These are phyloP conservation scores for Chaetops frenatus DNA, from an alignment of 2,113 vertebrate genomes.

Conservation along the genomic window DNA sequence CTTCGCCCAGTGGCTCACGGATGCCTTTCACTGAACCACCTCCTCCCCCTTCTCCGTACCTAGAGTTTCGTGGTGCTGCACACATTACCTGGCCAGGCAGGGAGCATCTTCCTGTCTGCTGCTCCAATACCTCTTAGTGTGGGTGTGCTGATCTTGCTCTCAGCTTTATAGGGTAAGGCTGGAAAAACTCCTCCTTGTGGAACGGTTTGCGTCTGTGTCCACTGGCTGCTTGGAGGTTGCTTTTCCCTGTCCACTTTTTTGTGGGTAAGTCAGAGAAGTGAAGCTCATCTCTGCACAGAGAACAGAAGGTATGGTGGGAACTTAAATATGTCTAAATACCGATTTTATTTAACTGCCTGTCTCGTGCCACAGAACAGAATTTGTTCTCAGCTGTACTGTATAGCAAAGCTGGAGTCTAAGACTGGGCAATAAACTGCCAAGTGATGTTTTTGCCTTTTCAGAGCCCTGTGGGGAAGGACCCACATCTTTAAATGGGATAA, in stretches of 20 bases:
- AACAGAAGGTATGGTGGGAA: not conserved
- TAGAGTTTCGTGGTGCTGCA: not conserved
- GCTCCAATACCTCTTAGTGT: not conserved
- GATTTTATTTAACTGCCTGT: not conserved
- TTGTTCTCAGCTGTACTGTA: not conserved
- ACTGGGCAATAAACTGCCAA: not conserved
- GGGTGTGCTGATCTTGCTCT: not conserved
- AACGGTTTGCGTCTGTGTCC: not conserved
- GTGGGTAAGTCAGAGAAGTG: not conserved
- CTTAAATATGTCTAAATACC: not conserved
- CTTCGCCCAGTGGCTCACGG: not conserved
- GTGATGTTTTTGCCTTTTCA: not conserved
- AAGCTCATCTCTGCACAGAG: not conserved
- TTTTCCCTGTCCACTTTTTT: not conserved
- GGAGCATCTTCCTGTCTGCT: not conserved
- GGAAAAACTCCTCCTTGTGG: not conserved
- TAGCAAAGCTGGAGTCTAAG: not conserved
- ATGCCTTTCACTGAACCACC: not conserved
- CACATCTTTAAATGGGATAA: not conserved
- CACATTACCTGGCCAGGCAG: not conserved
- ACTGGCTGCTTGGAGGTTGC: not conserved
- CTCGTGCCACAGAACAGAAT: not conserved
- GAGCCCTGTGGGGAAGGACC: not conserved
- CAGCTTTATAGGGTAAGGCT: not conserved
- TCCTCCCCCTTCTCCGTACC: not conserved